Evolutionary conservation across 1,140 invertebrate genomes (phyloP).

Genomic region (Drosophila repletoides): DNA sequence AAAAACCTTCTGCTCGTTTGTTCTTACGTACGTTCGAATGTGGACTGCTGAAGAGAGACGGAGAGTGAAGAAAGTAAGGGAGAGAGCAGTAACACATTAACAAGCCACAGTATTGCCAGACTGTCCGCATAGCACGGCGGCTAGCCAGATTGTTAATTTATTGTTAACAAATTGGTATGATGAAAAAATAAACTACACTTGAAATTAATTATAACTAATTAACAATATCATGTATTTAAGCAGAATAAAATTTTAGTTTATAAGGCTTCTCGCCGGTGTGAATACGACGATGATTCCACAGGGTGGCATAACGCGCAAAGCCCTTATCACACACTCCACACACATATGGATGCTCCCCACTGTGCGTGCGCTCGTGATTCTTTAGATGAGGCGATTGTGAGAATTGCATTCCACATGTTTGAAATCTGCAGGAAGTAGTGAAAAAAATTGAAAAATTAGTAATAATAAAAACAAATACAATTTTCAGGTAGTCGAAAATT

Average conservation of each 20-base stretch:
- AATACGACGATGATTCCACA: constrained; percentile 95
- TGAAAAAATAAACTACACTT: background rate
- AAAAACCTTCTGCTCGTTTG: constrained; percentile 56
- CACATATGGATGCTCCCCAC: constrained; percentile 94
- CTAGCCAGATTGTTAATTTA: background rate
- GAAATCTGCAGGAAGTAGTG: constrained; percentile 84
- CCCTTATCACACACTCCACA: constrained; percentile 96
- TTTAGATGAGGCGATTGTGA: constrained; percentile 95
- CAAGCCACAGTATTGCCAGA: constrained; percentile 22
- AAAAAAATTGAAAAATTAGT: background rate
- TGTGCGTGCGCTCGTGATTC: constrained; percentile 96
- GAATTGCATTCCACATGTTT: constrained; percentile 94
- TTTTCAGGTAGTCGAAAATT: too few species aligned
- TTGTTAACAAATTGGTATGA: too few species aligned
- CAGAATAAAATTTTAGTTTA: too few species aligned
- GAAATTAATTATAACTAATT: too few species aligned
- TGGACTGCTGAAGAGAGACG: constrained; percentile 54
- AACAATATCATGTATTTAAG: too few species aligned
- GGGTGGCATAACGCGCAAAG: constrained; percentile 92
- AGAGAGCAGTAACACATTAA: constrained; percentile 50
- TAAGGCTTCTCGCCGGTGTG: constrained; percentile 96
- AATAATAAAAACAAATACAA: too few species aligned
- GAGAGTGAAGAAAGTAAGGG: constrained; percentile 51
- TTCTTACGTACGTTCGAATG: constrained; percentile 51
- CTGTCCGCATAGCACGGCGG: background rate